A percentile compares a stretch with the other conserved stretches of the same genome.
phyloP scores from a whole-genome alignment of 2,113 vertebrate genomes.

The Hemiscyllium ocellatum region DNA sequence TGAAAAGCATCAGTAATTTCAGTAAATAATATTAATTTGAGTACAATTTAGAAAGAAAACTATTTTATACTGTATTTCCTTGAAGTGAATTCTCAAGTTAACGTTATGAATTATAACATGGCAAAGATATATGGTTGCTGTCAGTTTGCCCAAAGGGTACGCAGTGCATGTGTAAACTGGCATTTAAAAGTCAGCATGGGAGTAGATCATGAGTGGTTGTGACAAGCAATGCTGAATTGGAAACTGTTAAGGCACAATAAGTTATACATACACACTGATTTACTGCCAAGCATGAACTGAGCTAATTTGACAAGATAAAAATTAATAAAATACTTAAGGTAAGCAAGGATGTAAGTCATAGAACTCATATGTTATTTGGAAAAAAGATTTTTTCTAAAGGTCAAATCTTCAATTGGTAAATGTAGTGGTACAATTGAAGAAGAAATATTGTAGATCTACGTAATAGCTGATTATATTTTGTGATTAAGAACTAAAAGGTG shows the following conservation, averaged over 20 bases:
- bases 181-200: neutral
- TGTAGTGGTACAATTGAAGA: neutral
- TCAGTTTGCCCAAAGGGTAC: neutral
- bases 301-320: neutral
- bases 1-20: neutral
- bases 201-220: neutral
- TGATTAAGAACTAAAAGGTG: neutral
- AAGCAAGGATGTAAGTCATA: constrained; percentile 9
- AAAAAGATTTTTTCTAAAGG: too few species aligned
- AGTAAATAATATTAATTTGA: neutral
- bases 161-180: neutral
- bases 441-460: neutral
- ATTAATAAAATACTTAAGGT: neutral
- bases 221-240: neutral
- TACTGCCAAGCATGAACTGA: neutral
- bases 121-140: neutral
- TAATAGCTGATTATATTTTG: neutral
- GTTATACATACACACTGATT: neutral
- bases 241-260: neutral
- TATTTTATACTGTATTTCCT: neutral
- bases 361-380: neutral
- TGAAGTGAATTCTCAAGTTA: neutral
- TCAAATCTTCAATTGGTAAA: neutral
- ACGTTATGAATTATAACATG: neutral
- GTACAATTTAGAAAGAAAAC: neutral